Percentiles rank a stretch among this genome's conserved stretches.
Conservation (phyloP, 2,888 invertebrate genomes). For the Polietes domitor region DNA sequence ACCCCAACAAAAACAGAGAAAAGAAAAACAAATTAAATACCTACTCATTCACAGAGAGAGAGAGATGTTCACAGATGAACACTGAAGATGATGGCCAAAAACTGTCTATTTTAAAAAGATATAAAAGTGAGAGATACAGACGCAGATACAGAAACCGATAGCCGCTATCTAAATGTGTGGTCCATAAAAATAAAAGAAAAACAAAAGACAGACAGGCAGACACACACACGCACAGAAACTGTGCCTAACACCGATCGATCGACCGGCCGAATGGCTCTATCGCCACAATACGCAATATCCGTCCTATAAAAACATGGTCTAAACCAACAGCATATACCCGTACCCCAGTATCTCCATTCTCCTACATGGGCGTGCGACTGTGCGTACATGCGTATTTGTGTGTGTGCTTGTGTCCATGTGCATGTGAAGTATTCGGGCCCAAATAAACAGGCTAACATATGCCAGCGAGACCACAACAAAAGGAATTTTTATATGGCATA, state of each 20-base stretch:
- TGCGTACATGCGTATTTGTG: background rate
- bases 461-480: conserved; percentile 50
- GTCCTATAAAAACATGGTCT: conserved; percentile 28
- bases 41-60: background rate
- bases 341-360: no score
- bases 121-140: conserved; percentile 39
- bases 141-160: conserved; percentile 29
- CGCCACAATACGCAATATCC: conserved; percentile 24
- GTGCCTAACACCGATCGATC: conserved; percentile 6
- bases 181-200: conserved; percentile 51
- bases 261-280: background rate
- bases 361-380: no score
- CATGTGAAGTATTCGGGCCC: background rate
- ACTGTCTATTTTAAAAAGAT: conserved; percentile 38
- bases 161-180: conserved; percentile 63
- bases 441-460: conserved; percentile 11
- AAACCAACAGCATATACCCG: background rate
- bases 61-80: background rate
- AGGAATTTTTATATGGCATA: conserved; percentile 50
- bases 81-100: conserved; percentile 40
- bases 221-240: conserved; percentile 34
- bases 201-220: background rate
- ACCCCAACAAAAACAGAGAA: conserved; percentile 9
- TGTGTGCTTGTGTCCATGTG: background rate
- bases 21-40: conserved; percentile 21